phyloP scores from a whole-genome alignment of 2,888 invertebrate species.

The Ectropis crepuscularia region DNA sequence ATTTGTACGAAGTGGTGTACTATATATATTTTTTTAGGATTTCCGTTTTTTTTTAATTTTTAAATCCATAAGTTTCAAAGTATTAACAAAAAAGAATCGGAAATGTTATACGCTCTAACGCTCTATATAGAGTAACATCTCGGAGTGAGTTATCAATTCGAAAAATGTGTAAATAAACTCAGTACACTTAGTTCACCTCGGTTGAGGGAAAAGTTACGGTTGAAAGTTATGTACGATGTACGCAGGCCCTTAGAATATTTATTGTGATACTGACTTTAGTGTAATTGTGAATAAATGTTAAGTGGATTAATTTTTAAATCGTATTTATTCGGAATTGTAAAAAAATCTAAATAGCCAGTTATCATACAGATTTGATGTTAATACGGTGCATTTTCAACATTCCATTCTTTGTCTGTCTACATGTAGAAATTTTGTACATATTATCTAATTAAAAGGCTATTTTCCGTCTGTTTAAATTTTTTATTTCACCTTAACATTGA shows the following conservation, averaged over 20 bases:
- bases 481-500: conserved; percentile 56
- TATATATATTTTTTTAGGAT: no score
- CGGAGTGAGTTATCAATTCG: no score
- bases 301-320: conserved; percentile 54
- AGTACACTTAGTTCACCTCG: no score
- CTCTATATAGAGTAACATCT: no score
- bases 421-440: conserved; percentile 46
- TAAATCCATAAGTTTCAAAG: no score
- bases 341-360: conserved; percentile 17
- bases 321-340: conserved; percentile 33
- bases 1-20: no score
- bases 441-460: conserved; percentile 67
- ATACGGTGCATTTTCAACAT: conserved; percentile 29
- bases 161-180: no score
- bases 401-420: conserved; percentile 21
- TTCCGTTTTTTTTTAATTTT: no score
- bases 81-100: no score
- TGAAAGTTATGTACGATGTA: conserved; percentile 1
- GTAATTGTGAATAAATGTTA: conserved; percentile 73
- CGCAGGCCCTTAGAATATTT: conserved; percentile 27
- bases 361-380: conserved; percentile 27
- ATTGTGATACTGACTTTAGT: conserved; percentile 59
- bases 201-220: no score
- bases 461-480: conserved; percentile 60
- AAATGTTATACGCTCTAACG: no score